Percentiles rank a stretch among this genome's conserved stretches.
Conservation (phyloP, 2,888 invertebrate species). For the Ormyrus labotus region DNA sequence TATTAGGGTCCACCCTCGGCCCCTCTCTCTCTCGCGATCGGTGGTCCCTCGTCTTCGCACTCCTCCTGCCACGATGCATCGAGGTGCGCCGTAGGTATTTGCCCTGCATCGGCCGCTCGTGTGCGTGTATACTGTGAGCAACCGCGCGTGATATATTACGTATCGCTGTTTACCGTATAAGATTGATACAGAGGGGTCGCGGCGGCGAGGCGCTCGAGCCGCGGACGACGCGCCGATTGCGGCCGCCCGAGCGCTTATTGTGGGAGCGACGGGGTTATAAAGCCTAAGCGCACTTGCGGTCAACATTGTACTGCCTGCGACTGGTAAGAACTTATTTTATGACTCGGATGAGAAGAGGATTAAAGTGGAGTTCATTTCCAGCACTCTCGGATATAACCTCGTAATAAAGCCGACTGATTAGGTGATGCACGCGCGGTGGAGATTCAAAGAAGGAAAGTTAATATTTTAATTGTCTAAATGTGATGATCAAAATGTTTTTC, state of each 20-base stretch:
- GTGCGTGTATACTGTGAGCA: neutral
- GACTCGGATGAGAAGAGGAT: neutral
- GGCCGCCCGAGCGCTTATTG: neutral
- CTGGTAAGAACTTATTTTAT: neutral
- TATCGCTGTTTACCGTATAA: constrained; percentile 65
- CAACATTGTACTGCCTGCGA: neutral
- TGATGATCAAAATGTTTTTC: no score
- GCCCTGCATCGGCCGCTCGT: neutral
- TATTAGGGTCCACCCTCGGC: constrained; percentile 57
- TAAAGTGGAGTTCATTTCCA: no score
- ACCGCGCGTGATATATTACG: constrained; percentile 63
- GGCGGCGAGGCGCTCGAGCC: neutral
- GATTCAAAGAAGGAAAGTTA: no score
- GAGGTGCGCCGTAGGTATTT: constrained; percentile 23
- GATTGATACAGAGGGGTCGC: constrained; percentile 62
- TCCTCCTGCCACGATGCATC: constrained; percentile 35
- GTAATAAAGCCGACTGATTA: no score
- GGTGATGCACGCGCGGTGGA: no score
- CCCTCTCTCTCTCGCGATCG: constrained; percentile 5
- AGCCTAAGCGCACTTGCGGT: no score
- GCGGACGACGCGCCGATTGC: neutral
- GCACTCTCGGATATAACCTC: no score
- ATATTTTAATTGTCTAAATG: no score
- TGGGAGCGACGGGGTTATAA: no score
- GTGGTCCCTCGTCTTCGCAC: neutral